These are phyloP conservation scores for Arenicola marina DNA, from an alignment of 2,888 invertebrate species.

Conservation along the genomic window DNA sequence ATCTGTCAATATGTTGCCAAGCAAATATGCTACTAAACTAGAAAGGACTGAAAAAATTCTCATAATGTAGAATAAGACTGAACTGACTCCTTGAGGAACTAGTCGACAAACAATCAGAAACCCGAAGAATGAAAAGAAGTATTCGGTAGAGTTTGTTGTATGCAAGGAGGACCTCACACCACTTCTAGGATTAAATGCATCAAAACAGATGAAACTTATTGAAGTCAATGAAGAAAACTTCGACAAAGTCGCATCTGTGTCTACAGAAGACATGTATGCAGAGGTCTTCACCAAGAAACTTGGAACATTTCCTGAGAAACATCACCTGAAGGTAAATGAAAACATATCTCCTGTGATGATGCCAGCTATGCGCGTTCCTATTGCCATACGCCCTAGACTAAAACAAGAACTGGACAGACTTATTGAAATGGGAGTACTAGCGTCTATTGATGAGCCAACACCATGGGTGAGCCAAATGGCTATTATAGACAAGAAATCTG, in stretches of 20 bases:
- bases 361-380: slow-evolving; percentile 9
- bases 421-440: slow-evolving; percentile 17
- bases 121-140: no score
- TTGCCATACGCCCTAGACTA: slow-evolving; percentile 12
- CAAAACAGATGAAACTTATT: slow-evolving; percentile 14
- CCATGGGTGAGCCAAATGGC: slow-evolving; percentile 34
- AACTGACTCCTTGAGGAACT: no score
- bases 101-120: no score
- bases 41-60: no score
- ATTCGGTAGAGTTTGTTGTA: slow-evolving; percentile 19
- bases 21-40: slow-evolving; percentile 1
- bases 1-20: slow-evolving; percentile 14
- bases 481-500: slow-evolving; percentile 21
- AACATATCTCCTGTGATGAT: slow-evolving; percentile 10
- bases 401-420: slow-evolving; percentile 26
- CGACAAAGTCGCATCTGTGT: not conserved
- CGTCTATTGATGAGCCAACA: slow-evolving; percentile 28
- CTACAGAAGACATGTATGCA: not conserved
- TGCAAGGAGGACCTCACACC: slow-evolving; percentile 12
- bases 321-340: not conserved
- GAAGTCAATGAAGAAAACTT: slow-evolving; percentile 16
- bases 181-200: slow-evolving; percentile 8
- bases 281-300: slow-evolving; percentile 8
- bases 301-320: not conserved
- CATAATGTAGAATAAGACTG: no score